Base-by-base conservation (phyloP, 1,140 invertebrate species). In the Megalonaias nervosa region DNA sequence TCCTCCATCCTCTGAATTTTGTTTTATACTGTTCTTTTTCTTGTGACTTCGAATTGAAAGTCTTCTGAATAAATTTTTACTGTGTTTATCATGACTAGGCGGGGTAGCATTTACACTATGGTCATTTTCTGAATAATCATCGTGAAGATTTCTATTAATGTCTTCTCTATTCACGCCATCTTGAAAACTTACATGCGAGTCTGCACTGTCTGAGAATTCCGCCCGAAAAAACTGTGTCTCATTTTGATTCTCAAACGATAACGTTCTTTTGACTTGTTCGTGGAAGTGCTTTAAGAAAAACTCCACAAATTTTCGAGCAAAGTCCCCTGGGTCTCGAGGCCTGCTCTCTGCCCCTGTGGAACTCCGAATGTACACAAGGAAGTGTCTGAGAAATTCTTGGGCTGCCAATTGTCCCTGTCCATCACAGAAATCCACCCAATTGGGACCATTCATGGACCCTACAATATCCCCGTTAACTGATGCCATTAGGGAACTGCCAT, bases 1-100 rank as follows among this genome's bases (percentile, higher is more conserved):
- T 85, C 97, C 96, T 1, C 95, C 93, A 88, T 98, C 97, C 84
- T 98, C 96, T 0, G 96, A 97, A 88, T 96, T 94, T 83, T 97
- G 96, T 86, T 97, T 98, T 85, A 99, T 98, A 31, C 97, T 92
- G 60, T 94, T 93, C 89, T 94, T 93, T 95, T 96, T 88, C 97
- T 98, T 75, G 65, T 88, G 85, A 66, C 80, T 84, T 81, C 84
- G 82, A 82, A 98, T 97, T 17, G 97, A 98, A 66, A 98, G 92
- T 68, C 96, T 93, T 81, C 95, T 92, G 81, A 97, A 95, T 87
- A 92, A 90, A n/a, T 94, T 94, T 89, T 95, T 96, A 78, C 95
- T 95, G 77, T 93, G 92, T 70, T 94, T 93, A 56, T 71, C 75
- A 57, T 67, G 71, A 62, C 31, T 38, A 55, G 70, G 55, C 21